Percentiles rank a stretch among this genome's conserved stretches.
phyloP scores from a whole-genome alignment of 1,140 invertebrate genomes.

The Frieseomelitta varia region DNA sequence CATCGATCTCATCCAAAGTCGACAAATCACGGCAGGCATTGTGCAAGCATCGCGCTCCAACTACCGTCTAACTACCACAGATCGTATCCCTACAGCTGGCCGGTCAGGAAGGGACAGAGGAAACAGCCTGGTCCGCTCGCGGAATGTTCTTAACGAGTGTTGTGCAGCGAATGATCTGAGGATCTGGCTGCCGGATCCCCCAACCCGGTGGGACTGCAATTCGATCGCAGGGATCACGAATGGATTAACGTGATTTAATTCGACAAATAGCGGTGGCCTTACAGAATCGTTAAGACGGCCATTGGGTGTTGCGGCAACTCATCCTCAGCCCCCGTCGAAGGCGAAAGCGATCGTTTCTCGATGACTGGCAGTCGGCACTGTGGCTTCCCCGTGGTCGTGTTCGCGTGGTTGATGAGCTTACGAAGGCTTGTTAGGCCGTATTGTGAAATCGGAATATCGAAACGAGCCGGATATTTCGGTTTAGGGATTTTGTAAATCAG shows the following conservation, averaged over 20 bases:
- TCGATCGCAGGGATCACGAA: constrained; percentile 60
- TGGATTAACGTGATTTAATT: constrained; percentile 67
- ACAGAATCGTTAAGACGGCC: constrained; percentile 62
- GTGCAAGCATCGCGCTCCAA: constrained; percentile 53
- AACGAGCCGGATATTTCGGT: background rate
- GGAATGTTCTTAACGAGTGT: constrained; percentile 67
- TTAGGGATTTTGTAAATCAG: background rate
- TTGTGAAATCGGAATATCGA: background rate
- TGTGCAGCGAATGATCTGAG: constrained; percentile 48
- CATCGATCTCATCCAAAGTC: constrained; percentile 39
- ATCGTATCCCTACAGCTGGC: constrained; percentile 50
- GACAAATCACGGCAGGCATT: constrained; percentile 60
- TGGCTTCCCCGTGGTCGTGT: background rate
- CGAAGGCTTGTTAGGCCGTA: background rate
- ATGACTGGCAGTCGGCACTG: background rate
- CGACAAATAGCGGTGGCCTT: constrained; percentile 64
- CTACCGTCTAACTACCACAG: constrained; percentile 46
- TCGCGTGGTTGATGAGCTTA: background rate
- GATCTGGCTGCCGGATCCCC: constrained; percentile 49
- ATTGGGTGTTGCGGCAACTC: background rate
- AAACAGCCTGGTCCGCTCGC: constrained; percentile 18
- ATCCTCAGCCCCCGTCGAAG: background rate
- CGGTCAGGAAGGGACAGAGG: constrained; percentile 30
- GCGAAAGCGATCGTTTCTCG: background rate
- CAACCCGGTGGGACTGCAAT: constrained; percentile 19